Percentiles rank a stretch among this genome's conserved stretches.
Evolutionary conservation across 2,113 vertebrate genomes (phyloP).

Genomic region (Arothron firmamentum): DNA sequence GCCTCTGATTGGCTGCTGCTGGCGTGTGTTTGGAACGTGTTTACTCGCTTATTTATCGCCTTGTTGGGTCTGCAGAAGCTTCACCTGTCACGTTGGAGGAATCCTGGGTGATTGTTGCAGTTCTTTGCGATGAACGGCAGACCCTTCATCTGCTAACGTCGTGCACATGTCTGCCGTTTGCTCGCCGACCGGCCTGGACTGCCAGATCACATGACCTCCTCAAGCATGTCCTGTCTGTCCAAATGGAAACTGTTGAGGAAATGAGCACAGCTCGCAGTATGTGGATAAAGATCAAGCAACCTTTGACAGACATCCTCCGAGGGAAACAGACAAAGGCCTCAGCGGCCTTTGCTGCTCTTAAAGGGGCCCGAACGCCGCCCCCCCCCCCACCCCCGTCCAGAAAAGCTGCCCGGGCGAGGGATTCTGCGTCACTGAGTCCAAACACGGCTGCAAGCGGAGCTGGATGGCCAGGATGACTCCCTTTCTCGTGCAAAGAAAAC

Average conservation of each 20-base stretch:
- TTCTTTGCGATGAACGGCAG: slow-evolving; percentile 2
- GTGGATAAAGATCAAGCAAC: slow-evolving; percentile 54
- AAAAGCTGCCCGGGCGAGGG: slow-evolving; percentile 34
- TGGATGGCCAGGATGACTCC: slow-evolving; percentile 44
- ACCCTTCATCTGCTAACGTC: slow-evolving; percentile 28
- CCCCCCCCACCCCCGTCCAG: background rate
- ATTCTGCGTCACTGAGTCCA: slow-evolving; percentile 41
- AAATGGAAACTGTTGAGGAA: slow-evolving; percentile 58
- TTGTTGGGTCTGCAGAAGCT: too few relatives aligned
- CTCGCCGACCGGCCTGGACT: too few relatives aligned
- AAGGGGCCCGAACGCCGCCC: too few relatives aligned
- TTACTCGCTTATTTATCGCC: too few relatives aligned
- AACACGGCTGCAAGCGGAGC: slow-evolving; percentile 33
- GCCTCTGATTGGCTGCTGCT: too few relatives aligned
- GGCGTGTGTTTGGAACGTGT: too few relatives aligned
- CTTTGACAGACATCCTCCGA: slow-evolving; percentile 36
- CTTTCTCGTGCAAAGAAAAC: slow-evolving; percentile 28
- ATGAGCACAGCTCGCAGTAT: slow-evolving; percentile 58
- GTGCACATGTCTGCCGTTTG: too few relatives aligned
- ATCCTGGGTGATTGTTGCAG: too few relatives aligned
- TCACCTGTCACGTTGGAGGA: too few relatives aligned
- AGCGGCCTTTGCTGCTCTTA: too few relatives aligned
- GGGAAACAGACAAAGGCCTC: too few relatives aligned
- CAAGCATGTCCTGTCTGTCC: slow-evolving; percentile 24
- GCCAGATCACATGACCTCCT: slow-evolving; percentile 18